phyloP scores from a whole-genome alignment of 2,113 vertebrate species.

The Leucopternis melanops region DNA sequence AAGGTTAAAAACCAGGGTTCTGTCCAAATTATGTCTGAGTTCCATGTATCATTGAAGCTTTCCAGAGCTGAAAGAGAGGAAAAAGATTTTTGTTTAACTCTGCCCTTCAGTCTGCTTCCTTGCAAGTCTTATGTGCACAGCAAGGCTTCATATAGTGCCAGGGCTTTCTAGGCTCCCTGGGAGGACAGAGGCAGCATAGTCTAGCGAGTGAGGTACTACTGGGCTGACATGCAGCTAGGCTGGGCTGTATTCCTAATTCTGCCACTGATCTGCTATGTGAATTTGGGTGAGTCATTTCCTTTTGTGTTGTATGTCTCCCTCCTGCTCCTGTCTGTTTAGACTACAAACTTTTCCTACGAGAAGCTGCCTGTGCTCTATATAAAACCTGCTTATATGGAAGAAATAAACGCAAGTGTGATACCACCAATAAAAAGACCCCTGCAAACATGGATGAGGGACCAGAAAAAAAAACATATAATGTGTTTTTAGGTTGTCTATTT shows the following conservation, averaged over 20 bases:
- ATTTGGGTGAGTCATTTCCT: slow-evolving; percentile 45
- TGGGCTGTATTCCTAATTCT: neutral
- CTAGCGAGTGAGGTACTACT: neutral
- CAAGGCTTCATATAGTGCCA: accelerated
- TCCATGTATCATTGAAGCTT: neutral
- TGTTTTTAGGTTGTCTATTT: neutral
- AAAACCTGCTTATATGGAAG: neutral
- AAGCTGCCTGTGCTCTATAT: neutral
- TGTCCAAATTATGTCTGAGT: neutral
- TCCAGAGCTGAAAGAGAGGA: neutral
- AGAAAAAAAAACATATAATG: neutral
- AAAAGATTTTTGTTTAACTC: neutral
- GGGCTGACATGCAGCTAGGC: neutral
- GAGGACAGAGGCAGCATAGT: neutral
- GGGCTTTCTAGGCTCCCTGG: neutral
- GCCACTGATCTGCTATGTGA: neutral
- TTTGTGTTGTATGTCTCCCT: neutral
- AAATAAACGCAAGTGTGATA: neutral
- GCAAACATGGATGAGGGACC: neutral
- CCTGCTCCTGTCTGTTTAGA: slow-evolving; percentile 20
- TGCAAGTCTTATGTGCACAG: neutral
- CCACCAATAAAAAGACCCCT: neutral
- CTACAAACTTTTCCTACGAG: neutral
- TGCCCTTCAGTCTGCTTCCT: neutral
- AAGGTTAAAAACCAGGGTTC: neutral